Evolutionary conservation across 2,113 vertebrate genomes (phyloP), one percentile per base, ranked within the genome.

Genomic region (Menidia beryllina): DNA sequence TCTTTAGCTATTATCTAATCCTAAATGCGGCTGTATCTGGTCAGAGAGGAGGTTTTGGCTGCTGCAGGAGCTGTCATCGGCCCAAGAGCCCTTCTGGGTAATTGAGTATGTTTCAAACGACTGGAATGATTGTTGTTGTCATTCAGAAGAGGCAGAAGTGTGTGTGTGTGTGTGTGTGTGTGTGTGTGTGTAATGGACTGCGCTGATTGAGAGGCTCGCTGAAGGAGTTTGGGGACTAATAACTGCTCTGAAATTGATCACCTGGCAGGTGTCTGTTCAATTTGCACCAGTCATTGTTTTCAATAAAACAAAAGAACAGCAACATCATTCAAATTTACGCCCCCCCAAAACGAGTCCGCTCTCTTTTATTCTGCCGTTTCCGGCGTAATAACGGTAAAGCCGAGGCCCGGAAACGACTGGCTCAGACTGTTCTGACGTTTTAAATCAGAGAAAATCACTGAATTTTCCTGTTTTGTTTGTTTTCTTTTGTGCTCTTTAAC

Each of bases 191-290:
- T 82, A 84, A 85, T 82, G 72, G 82, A 68, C 57, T 27, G 50
- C 20, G 67, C 72, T 84, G 85, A 87, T 84, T 77, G 82, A 89
- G 79, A 63, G 75, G 68, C 78, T 69, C 57, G 52, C 53, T 59
- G 72, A 59, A 63, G 74, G 82, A 74, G 76, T 86, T 72, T 55
- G 76, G 84, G 77, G 77, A 80, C 82, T 84, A 87, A 87, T 88
- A 86, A 86, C 86, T 86, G 78, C 87, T 82, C 77, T 86, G 62
- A 84, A 88, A 89, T 89, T 91, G 83, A 89, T 91, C 85, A 87
- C 76, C 56, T 89, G 85, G 87, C 87, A 86, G 73, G 67, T 59
- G 39, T 45, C 25, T 30, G 64, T 77, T 75, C 56, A 19, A 71
- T 79, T 70, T 57, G 38, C 89, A 91, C 87, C 89, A 88, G 87